Base-by-base conservation (phyloP, 2,113 vertebrate genomes). In the Ochotona princeps region DNA sequence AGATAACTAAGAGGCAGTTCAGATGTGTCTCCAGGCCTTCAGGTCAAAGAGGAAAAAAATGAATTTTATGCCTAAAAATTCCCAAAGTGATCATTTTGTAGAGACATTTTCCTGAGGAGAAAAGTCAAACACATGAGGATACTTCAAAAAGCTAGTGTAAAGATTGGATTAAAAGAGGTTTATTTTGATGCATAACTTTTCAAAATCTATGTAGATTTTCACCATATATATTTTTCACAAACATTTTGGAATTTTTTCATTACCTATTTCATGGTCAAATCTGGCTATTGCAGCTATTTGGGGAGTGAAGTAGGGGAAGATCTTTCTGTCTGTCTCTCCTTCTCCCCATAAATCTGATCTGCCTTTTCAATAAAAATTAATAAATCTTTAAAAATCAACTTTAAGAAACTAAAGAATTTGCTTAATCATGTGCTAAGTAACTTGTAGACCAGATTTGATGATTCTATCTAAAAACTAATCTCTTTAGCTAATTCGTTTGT, bases 1-100 rank as follows among this genome's bases (percentile, higher is more conserved):
- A 90, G 73, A 35, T 54, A 63, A 90, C 15, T 78, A 82, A 84
- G 54, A 72, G 15, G 44, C 54, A 69, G 25, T 57, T 94, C 32
- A 78, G 28, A 57, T 87, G 7, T 23, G 30, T 89, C 30, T 79
- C 38, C 82, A 67, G n/a, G 57, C 35, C 61, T 54, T 73, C 32
- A 49, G 51, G 32, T 57, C 32, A 87, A 91, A 93, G 32, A 51
- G 13, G 63, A 84, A 63, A 80, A 21, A 35, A 70, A 47, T 17
- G 28, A 30, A 5, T 80, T 83, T 82, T 83, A 72, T 30, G 73
- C 69, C 87, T 85, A 81, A 61, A 80, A 94, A 91, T 25, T 85
- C 1, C 35, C 11, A 67, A 87, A 75, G 9, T 35, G 61, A 47
- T 66, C 63, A 72, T 66, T 91, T 83, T 25, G 21, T 23, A 57